Percentiles rank a stretch among this genome's conserved stretches.
Conservation (phyloP, 2,113 vertebrate species). For the Chitala chitala region DNA sequence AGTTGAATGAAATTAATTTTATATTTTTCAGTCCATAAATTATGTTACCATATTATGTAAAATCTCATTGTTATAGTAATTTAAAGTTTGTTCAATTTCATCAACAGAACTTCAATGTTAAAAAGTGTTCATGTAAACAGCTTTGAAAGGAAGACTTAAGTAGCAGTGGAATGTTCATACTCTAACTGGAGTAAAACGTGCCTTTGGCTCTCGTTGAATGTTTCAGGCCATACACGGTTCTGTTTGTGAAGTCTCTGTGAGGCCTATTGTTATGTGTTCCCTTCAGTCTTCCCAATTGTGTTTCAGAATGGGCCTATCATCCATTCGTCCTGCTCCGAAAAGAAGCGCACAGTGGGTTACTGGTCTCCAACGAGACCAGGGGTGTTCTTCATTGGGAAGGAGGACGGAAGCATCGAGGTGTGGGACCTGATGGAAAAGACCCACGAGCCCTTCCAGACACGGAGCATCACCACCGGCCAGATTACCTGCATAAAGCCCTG, state of each 20-base stretch:
- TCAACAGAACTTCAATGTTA: no score
- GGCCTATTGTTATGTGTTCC: background rate
- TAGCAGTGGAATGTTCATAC: no score
- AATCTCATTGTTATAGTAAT: no score
- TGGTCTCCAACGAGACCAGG: constrained; percentile 84
- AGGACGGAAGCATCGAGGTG: constrained; percentile 78
- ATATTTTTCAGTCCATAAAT: no score
- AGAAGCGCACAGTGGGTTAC: constrained; percentile 66
- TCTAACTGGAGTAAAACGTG: no score
- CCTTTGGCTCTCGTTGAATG: background rate
- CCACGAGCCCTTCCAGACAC: constrained; percentile 63
- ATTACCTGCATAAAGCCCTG: constrained; percentile 77
- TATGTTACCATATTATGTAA: no score
- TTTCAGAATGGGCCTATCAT: constrained; percentile 71
- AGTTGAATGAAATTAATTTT: no score
- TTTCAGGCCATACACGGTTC: no score
- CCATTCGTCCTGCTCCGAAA: constrained; percentile 57
- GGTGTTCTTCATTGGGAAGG: constrained; percentile 81
- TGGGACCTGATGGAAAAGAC: constrained; percentile 88
- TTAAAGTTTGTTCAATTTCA: no score
- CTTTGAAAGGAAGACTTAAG: no score
- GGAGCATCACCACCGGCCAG: constrained; percentile 59
- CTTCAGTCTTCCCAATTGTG: background rate
- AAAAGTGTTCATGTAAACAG: no score
- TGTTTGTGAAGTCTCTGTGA: background rate